A percentile compares a stretch with the other conserved stretches of the same genome.
These are phyloP conservation scores for Oscheius sp. DNA, from an alignment of 2,888 invertebrate genomes.

Conservation along the genomic window DNA sequence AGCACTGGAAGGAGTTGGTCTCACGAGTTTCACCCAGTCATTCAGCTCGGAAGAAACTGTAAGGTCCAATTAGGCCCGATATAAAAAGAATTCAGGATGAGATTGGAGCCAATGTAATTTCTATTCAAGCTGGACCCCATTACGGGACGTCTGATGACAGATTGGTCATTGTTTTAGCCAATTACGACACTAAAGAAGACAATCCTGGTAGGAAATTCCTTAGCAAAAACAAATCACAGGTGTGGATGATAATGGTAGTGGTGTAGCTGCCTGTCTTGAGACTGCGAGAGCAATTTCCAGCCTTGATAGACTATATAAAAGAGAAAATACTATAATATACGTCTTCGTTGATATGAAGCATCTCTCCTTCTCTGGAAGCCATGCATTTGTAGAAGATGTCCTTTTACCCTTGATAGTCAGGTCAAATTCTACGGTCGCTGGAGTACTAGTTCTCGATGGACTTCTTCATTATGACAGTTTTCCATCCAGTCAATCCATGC, in stretches of 20 bases:
- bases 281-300: conserved; percentile 42
- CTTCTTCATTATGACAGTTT: conserved; percentile 52
- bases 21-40: conserved; percentile 46
- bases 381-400: conserved; percentile 52
- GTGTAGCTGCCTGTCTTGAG: conserved; percentile 49
- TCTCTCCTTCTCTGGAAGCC: conserved; percentile 49
- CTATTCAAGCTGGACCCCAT: conserved; percentile 44
- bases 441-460: conserved; percentile 45
- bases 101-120: conserved; percentile 51
- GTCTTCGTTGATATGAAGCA: conserved; percentile 53
- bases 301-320: conserved; percentile 41
- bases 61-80: not conserved
- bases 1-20: conserved; percentile 46
- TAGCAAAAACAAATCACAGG: too few species aligned
- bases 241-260: conserved; percentile 54
- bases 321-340: conserved; percentile 45
- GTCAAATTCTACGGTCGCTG: conserved; percentile 36
- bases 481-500: conserved; percentile 48
- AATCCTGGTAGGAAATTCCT: conserved; percentile 35
- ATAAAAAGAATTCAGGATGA: conserved; percentile 38
- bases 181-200: conserved; percentile 49
- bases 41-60: conserved; percentile 50
- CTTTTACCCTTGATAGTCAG: conserved; percentile 42
- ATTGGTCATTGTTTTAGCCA: conserved; percentile 45
- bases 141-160: conserved; percentile 47